Evolutionary conservation across 2,797 vertebrate species (phyloP).

Genomic region (Okamejei kenojei): DNA sequence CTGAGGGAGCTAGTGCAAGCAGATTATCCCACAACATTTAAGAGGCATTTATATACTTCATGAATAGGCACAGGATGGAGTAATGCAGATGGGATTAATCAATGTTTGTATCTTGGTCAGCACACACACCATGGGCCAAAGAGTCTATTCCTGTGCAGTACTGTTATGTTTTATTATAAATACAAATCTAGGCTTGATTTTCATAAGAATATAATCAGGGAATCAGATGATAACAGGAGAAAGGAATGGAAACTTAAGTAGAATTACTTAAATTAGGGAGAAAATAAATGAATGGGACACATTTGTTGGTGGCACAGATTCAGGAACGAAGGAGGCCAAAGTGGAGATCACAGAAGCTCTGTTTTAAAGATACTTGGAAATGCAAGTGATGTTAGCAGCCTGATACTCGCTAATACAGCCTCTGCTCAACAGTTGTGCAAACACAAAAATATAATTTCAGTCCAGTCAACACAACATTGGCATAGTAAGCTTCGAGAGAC

Average conservation of each 20-base stretch:
- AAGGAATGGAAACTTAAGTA: background rate
- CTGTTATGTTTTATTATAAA: no score
- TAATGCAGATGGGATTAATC: no score
- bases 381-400: background rate
- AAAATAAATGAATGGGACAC: background rate
- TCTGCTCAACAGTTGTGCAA: background rate
- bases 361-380: background rate
- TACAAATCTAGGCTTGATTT: background rate
- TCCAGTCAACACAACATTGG: background rate
- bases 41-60: no score
- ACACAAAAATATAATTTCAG: background rate
- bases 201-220: background rate
- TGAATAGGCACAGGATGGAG: no score
- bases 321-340: background rate
- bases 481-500: background rate
- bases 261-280: background rate
- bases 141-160: no score
- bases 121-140: no score
- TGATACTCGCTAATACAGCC: background rate
- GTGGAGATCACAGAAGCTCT: background rate
- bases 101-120: no score
- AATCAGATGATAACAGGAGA: background rate
- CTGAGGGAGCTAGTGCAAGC: no score
- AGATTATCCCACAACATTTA: no score
- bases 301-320: background rate